Evolutionary conservation across 92 coral and sea anemone species (phyloP).

Genomic region (Porites rus): DNA sequence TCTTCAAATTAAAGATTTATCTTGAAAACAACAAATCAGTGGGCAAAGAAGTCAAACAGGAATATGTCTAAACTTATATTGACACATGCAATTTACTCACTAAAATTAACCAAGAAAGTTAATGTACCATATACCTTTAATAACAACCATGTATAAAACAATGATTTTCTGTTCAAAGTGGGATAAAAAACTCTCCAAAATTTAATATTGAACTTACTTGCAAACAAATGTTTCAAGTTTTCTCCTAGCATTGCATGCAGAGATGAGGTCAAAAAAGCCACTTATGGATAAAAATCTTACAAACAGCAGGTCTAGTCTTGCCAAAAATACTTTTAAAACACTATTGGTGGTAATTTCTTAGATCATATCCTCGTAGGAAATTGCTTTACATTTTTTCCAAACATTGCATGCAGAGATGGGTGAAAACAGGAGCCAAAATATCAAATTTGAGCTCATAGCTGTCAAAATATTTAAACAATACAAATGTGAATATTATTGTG

Average conservation of each 20-base stretch:
- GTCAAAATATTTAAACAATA: conserved; percentile 16
- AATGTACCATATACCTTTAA: neutral
- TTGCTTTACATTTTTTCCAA: neutral
- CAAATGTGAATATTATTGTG: neutral
- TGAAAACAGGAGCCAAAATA: conserved; percentile 9
- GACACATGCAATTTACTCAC: neutral
- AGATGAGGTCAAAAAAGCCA: neutral
- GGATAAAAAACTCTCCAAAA: neutral
- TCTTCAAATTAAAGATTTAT: neutral
- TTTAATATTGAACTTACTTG: neutral
- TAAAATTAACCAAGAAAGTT: neutral
- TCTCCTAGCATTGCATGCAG: conserved; percentile 19
- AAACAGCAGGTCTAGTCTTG: neutral
- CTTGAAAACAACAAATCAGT: neutral
- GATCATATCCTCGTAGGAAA: neutral
- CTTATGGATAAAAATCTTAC: neutral
- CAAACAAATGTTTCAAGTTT: neutral
- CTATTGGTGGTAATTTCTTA: neutral
- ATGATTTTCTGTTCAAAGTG: neutral
- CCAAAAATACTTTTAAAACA: neutral
- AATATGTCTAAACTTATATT: neutral
- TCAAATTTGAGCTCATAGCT: neutral
- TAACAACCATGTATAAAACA: neutral
- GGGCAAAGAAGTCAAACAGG: neutral
- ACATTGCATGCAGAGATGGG: conserved; percentile 46